Conservation (phyloP, 1,140 invertebrate genomes). For the Zaprionus gabonicus region DNA sequence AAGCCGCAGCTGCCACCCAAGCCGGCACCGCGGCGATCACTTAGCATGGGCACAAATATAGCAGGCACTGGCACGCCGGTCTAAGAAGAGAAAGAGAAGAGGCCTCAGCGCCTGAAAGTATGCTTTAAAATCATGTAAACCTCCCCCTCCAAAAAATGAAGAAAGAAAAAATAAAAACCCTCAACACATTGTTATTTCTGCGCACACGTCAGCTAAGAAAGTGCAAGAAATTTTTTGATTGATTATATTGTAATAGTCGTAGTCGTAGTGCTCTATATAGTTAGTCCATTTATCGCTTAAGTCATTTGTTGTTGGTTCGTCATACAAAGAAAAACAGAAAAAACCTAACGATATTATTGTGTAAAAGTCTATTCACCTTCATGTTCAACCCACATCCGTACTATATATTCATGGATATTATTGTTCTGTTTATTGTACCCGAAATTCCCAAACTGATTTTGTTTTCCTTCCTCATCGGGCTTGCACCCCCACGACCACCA, state of each 20-base stretch:
- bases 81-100: slow-evolving; percentile 13
- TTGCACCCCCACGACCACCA: not conserved
- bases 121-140: slow-evolving; percentile 57
- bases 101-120: slow-evolving; percentile 36
- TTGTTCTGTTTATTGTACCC: slow-evolving; percentile 20
- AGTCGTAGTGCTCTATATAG: slow-evolving; percentile 32
- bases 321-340: slow-evolving; percentile 49
- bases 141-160: too few species aligned
- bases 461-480: slow-evolving; percentile 19
- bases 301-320: slow-evolving; percentile 77
- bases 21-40: slow-evolving; percentile 70
- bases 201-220: slow-evolving; percentile 65
- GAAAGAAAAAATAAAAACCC: too few species aligned
- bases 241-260: slow-evolving; percentile 60
- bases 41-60: slow-evolving; percentile 31
- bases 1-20: slow-evolving; percentile 77
- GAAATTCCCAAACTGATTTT: slow-evolving; percentile 12
- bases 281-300: slow-evolving; percentile 50
- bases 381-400: not conserved
- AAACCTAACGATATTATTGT: slow-evolving; percentile 70
- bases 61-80: slow-evolving; percentile 30
- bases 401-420: slow-evolving; percentile 9
- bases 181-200: slow-evolving; percentile 72
- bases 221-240: slow-evolving; percentile 69
- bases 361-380: slow-evolving; percentile 25